Evolutionary conservation across 2,888 invertebrate species (phyloP).

Genomic region (Anticlea derivata): DNA sequence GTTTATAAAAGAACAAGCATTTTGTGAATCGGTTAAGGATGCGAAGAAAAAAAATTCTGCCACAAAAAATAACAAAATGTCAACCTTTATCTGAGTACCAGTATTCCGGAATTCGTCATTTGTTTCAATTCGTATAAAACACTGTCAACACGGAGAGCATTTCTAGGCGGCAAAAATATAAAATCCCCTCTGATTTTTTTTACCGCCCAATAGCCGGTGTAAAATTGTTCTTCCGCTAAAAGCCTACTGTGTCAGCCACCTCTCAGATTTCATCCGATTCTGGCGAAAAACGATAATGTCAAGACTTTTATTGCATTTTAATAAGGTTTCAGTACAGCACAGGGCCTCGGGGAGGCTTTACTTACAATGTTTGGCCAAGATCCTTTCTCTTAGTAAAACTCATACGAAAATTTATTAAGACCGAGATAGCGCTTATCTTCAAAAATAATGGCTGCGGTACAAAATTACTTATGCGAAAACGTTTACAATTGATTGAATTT

Average conservation of each 20-base stretch:
- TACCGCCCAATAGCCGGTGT: no score
- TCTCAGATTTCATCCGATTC: constrained; percentile 45
- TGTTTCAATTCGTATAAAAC: no score
- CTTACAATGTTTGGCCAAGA: constrained; percentile 44
- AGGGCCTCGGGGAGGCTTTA: constrained; percentile 41
- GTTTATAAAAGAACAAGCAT: background rate
- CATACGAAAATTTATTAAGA: constrained; percentile 30
- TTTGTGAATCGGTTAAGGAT: no score
- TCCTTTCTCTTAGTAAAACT: constrained; percentile 24
- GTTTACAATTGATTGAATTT: background rate
- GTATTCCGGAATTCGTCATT: no score
- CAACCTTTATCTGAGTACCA: no score
- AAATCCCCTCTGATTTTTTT: no score
- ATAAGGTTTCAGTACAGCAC: constrained; percentile 44
- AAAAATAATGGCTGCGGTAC: constrained; percentile 34
- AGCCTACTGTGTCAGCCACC: constrained; percentile 8
- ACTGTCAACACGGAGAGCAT: no score
- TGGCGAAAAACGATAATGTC: constrained; percentile 57
- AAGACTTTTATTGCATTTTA: constrained; percentile 67
- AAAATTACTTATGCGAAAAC: background rate
- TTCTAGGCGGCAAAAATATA: no score
- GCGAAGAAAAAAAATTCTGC: no score
- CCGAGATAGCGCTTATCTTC: constrained; percentile 46
- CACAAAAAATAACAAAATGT: no score
- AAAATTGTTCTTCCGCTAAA: background rate